Evolutionary conservation across 2,113 vertebrate species (phyloP), one percentile per base, ranked within the genome.

Genomic region (Pionites leucogaster): DNA sequence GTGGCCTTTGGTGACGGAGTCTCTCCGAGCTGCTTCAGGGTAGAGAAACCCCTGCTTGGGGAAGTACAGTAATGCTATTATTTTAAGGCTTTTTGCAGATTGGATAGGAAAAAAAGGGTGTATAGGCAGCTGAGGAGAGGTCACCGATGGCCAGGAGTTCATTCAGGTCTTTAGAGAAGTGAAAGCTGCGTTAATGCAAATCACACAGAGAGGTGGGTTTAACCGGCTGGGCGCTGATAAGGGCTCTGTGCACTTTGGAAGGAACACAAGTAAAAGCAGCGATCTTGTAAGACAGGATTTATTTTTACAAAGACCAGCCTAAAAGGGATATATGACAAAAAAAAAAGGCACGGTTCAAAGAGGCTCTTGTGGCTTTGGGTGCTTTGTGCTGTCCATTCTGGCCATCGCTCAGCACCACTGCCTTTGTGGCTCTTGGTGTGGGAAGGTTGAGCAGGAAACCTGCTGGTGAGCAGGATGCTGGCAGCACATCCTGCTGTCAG

Each of bases 101-200:
- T 68, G 50, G 65, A 76, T 65, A 71, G 46, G 25, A 5, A 17
- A 37, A 78, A 82, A 63, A 23, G 41, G 6, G 74, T 52, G 44
- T 86, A 42, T 71, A 2, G 15, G 82, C 85, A 65, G 88, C 82
- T 72, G 79, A 88, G 83, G 72, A 70, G 72, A 86, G 91, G 88
- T 82, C 72, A 82, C 12, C 3, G 75, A 88, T 62, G 86, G 80
- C 83, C 86, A 96, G 92, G 91, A 95, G 91, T 86, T 92, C 69
- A 29, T 88, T 67, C 88, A 95, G 92, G 89, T 93, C 92, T 92
- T 93, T 93, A 78, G 88, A 70, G 91, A 93, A 95, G 93, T 46
- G 91, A 93, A 96, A 95, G 91, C 86, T 68, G 37, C 0, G 3
- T 71, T 91, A 33, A 82, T 86, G 94, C 92, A 91, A 78, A 95